phyloP scores from a whole-genome alignment of 2,113 vertebrate genomes.

The Rutilus rutilus region DNA sequence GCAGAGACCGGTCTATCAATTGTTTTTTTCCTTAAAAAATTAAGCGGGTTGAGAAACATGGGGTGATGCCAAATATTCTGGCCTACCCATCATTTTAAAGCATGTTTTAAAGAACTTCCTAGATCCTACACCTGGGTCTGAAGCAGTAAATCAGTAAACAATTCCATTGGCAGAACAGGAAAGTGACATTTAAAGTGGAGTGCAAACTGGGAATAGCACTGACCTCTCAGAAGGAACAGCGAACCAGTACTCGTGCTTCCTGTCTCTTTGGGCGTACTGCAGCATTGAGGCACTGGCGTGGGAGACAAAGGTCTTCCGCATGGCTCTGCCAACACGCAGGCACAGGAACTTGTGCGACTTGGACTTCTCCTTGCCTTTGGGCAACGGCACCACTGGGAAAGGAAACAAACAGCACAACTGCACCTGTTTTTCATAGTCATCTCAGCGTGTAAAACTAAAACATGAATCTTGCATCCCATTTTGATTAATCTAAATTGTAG shows the following conservation, averaged over 20 bases:
- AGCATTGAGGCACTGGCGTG: constrained; percentile 97
- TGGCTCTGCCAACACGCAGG: constrained; percentile 94
- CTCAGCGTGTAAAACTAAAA: not conserved
- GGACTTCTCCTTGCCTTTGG: constrained; percentile 79
- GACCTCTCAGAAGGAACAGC: constrained; percentile 97
- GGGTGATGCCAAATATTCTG: too few species aligned
- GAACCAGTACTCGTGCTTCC: constrained; percentile 99
- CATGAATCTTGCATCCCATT: not conserved
- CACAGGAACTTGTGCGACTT: constrained; percentile 87
- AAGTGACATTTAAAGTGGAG: not conserved
- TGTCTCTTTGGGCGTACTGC: constrained; percentile 96
- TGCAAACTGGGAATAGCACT: constrained; percentile 48
- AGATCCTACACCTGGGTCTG: too few species aligned
- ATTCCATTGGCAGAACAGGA: not conserved
- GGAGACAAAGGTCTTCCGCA: constrained; percentile 98
- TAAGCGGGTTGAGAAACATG: too few species aligned
- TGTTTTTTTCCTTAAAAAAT: too few species aligned
- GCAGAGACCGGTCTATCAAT: too few species aligned
- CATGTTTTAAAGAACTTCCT: too few species aligned
- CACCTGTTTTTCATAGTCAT: constrained; percentile 5
- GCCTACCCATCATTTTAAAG: too few species aligned
- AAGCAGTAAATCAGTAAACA: not conserved
- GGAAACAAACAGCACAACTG: not conserved
- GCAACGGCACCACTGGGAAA: constrained; percentile 68
- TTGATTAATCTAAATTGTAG: not conserved